A percentile compares a stretch with the other conserved stretches of the same genome.
Evolutionary conservation across 2,797 vertebrate genomes (phyloP).

Genomic region (Spinus olivaceus): DNA sequence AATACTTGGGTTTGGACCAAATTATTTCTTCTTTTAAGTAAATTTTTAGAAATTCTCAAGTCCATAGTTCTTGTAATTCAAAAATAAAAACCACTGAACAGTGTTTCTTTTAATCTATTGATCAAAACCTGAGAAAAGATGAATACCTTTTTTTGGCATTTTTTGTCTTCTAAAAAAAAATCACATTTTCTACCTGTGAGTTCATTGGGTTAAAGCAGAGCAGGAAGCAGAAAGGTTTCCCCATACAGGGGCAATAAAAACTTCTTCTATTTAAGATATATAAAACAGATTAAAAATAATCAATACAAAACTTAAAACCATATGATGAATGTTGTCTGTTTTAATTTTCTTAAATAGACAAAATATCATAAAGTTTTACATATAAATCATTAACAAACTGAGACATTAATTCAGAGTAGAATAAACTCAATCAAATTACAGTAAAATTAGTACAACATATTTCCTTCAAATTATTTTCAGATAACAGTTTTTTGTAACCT

Average conservation of each 20-base stretch:
- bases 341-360: neutral
- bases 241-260: accelerated
- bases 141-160: neutral
- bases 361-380: neutral
- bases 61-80: neutral
- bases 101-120: neutral
- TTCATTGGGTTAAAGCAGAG: neutral
- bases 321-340: neutral
- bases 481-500: neutral
- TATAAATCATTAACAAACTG: neutral
- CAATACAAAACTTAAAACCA: neutral
- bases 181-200: neutral
- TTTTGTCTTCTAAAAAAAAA: neutral
- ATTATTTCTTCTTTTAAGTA: neutral
- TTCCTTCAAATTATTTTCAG: neutral
- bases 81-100: neutral
- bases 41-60: neutral
- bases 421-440: neutral
- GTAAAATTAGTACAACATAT: neutral
- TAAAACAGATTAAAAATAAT: neutral
- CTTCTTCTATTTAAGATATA: neutral
- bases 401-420: neutral
- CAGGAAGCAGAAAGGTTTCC: neutral
- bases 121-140: neutral
- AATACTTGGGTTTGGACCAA: neutral